phyloP scores from a whole-genome alignment of 1,140 invertebrate species.

The Hyles vespertilio region DNA sequence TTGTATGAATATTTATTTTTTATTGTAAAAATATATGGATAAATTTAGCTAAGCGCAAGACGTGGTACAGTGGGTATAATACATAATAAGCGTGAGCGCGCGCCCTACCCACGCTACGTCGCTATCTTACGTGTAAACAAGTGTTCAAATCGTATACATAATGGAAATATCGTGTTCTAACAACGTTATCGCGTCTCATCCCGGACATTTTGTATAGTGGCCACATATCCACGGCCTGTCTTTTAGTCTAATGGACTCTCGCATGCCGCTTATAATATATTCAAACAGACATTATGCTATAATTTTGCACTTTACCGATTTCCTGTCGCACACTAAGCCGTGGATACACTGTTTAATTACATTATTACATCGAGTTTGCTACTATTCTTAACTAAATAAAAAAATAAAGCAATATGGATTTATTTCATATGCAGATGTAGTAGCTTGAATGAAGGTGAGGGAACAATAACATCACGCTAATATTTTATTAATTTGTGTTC shows the following conservation, averaged over 20 bases:
- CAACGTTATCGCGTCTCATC: slow-evolving; percentile 72
- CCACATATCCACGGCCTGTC: slow-evolving; percentile 52
- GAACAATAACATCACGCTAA: slow-evolving; percentile 23
- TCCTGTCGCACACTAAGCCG: slow-evolving; percentile 21
- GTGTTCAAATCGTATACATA: slow-evolving; percentile 74
- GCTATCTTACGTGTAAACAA: slow-evolving; percentile 71
- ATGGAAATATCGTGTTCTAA: slow-evolving; percentile 75
- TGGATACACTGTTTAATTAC: not conserved
- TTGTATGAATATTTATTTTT: not conserved
- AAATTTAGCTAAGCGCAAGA: slow-evolving; percentile 37
- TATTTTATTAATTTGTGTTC: slow-evolving; percentile 19
- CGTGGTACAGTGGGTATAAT: slow-evolving; percentile 24
- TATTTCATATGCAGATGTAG: slow-evolving; percentile 22
- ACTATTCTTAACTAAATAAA: slow-evolving; percentile 19
- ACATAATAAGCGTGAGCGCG: slow-evolving; percentile 34
- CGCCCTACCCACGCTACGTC: slow-evolving; percentile 54
- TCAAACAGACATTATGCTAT: slow-evolving; percentile 39
- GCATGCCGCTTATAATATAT: slow-evolving; percentile 49
- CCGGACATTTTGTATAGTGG: slow-evolving; percentile 73
- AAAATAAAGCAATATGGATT: slow-evolving; percentile 30
- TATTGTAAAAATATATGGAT: not conserved
- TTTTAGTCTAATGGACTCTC: slow-evolving; percentile 55
- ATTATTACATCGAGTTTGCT: not conserved
- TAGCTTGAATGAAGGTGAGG: slow-evolving; percentile 19
- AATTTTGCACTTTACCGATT: slow-evolving; percentile 53